Evolutionary conservation across 2,888 invertebrate genomes (phyloP), one percentile per base, ranked within the genome.

Genomic region (Catotricha subobsoleta): DNA sequence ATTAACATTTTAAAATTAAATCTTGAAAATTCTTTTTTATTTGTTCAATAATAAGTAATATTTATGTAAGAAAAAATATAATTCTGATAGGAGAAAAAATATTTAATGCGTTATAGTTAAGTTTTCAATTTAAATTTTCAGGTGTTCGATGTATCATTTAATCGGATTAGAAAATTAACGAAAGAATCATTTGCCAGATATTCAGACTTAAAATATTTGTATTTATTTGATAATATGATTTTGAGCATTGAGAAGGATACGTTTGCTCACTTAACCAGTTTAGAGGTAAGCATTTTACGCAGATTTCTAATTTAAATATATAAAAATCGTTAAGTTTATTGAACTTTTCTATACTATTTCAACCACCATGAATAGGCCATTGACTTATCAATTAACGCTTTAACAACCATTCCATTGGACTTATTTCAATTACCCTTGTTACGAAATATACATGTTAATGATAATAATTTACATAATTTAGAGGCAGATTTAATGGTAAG

Each of bases 361-460:
- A 20, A 39, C 33, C 44, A 16, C 40, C n/a, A n/a, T 21, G 2
- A 19, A 21, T 49, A 62, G 60, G 63, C 62, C 52, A 55, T 62
- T 18, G 63, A 62, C 54, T 52, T 62, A 40, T 62, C 63, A 27
- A 59, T 55, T 48, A 62, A 62, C 55, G 59, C 54, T 12, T 50
- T 62, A 3, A 49, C 53, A 41, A 57, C 58, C 27, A 59, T 62
- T 48, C 62, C 62, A 39, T 41, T 55, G 47, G 62, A 61, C 44
- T 46, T 62, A 38, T 56, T 77, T 36, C 67, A 69, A 43, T 51
- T 78, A 46, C 71, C 74, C 0, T 64, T 67, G 1, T 53, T 80
- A 43, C 63, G 75, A 40, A 76, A 72, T 53, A 56, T 80, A 10
- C 25, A 40, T 25, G 30, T 13, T 10, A 25, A 60, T 44, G 58